These are phyloP conservation scores for Amblyopsis rosae DNA, from an alignment of 2,113 vertebrate species.

Conservation along the genomic window DNA sequence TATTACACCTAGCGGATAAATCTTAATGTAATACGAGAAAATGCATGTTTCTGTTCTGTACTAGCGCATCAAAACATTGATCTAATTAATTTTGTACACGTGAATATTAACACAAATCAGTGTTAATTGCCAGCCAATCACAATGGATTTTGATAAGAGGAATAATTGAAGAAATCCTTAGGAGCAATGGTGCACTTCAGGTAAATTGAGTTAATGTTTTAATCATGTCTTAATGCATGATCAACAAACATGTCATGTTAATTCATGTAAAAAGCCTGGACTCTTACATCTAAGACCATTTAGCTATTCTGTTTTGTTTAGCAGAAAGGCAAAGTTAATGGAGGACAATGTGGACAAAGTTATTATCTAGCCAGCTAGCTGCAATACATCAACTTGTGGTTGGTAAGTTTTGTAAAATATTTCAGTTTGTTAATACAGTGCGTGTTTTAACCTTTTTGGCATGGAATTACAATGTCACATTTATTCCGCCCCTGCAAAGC, in stretches of 20 bases:
- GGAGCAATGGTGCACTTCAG: constrained; percentile 60
- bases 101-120: constrained; percentile 63
- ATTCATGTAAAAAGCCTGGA: constrained; percentile 28
- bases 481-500: neutral
- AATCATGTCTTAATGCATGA: constrained; percentile 1
- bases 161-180: constrained; percentile 58
- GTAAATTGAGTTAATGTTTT: constrained; percentile 57
- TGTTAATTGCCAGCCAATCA: constrained; percentile 71
- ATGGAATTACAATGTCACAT: neutral
- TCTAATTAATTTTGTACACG: constrained; percentile 46
- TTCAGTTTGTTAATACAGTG: constrained; percentile 4
- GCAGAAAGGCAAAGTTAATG: constrained; percentile 42
- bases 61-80: constrained; percentile 40
- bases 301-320: constrained; percentile 32
- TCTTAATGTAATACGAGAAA: constrained; percentile 40
- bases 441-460: neutral
- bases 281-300: constrained; percentile 4
- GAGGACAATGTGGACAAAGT: constrained; percentile 20
- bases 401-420: constrained; percentile 50
- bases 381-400: constrained; percentile 38
- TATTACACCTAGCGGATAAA: constrained; percentile 20
- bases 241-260: neutral
- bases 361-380: constrained; percentile 35
- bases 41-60: constrained; percentile 22
- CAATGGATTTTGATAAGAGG: constrained; percentile 71